Percentiles rank a stretch among this genome's conserved stretches.
These are phyloP conservation scores for Torymus texanus DNA, from an alignment of 2,888 invertebrate genomes.

Conservation along the genomic window DNA sequence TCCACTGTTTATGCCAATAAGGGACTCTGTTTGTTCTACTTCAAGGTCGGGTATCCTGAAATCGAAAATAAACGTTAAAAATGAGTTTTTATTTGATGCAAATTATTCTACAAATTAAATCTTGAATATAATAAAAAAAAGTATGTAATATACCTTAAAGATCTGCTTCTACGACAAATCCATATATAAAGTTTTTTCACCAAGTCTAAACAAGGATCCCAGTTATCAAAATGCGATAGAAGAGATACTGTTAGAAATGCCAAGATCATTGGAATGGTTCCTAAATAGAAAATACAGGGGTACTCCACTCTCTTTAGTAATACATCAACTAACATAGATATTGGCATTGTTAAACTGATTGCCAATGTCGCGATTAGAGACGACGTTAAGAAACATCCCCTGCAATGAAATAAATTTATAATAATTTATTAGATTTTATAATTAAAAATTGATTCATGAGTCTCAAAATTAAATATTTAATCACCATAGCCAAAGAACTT, in stretches of 20 bases:
- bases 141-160: constrained; percentile 74
- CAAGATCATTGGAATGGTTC: constrained; percentile 85
- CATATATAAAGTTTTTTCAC: constrained; percentile 77
- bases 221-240: constrained; percentile 86
- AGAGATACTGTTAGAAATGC: constrained; percentile 84
- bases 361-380: constrained; percentile 91
- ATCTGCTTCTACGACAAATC: constrained; percentile 76
- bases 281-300: constrained; percentile 84
- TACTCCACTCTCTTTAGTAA: constrained; percentile 83
- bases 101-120: background rate
- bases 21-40: constrained; percentile 82
- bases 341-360: constrained; percentile 90
- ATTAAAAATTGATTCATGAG: background rate
- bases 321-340: constrained; percentile 91
- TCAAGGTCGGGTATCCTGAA: constrained; percentile 80
- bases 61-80: constrained; percentile 44
- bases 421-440: background rate
- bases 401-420: constrained; percentile 73
- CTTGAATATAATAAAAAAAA: background rate
- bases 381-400: constrained; percentile 96
- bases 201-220: constrained; percentile 84
- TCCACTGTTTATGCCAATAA: constrained; percentile 79
- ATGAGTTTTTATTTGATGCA: background rate
- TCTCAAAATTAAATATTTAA: constrained; percentile 23
- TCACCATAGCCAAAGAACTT: constrained; percentile 94